Conservation (phyloP, 2,888 invertebrate genomes). For the Rotaria macrura region DNA sequence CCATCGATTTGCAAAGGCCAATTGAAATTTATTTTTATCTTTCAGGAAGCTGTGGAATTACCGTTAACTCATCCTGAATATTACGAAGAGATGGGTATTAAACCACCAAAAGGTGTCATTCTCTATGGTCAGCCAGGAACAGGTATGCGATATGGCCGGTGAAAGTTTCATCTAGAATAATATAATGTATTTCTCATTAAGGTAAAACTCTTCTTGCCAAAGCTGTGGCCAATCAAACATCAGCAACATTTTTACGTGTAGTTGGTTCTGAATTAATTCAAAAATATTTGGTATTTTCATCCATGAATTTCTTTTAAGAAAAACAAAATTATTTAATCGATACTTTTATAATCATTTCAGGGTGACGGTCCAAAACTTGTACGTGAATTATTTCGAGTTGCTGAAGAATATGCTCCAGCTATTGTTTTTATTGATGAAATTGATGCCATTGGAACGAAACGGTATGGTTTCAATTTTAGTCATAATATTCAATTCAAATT, state of each 20-base stretch:
- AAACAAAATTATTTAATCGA: no score
- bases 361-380: slow-evolving; percentile 98
- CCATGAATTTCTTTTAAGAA: slow-evolving; percentile 45
- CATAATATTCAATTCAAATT: background rate
- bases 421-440: slow-evolving; percentile 99
- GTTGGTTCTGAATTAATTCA: slow-evolving; percentile 99
- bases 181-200: background rate
- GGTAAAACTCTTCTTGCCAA: slow-evolving; percentile 85
- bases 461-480: slow-evolving; percentile 38
- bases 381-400: slow-evolving; percentile 91
- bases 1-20: slow-evolving; percentile 25
- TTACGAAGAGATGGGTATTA: slow-evolving; percentile 99
- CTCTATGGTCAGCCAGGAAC: slow-evolving; percentile 95
- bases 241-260: slow-evolving; percentile 91
- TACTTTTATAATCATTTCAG: slow-evolving; percentile 48
- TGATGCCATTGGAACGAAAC: slow-evolving; percentile 94
- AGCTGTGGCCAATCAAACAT: slow-evolving; percentile 98
- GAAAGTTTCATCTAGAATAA: no score
- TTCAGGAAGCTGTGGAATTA: slow-evolving; percentile 79
- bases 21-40: slow-evolving; percentile 13
- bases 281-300: slow-evolving; percentile 66
- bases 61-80: slow-evolving; percentile 98
- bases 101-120: slow-evolving; percentile 97
- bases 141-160: slow-evolving; percentile 57
- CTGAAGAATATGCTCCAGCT: slow-evolving; percentile 96